phyloP scores from a whole-genome alignment of 2,113 vertebrate genomes.

The Chaenogobius annularis region DNA sequence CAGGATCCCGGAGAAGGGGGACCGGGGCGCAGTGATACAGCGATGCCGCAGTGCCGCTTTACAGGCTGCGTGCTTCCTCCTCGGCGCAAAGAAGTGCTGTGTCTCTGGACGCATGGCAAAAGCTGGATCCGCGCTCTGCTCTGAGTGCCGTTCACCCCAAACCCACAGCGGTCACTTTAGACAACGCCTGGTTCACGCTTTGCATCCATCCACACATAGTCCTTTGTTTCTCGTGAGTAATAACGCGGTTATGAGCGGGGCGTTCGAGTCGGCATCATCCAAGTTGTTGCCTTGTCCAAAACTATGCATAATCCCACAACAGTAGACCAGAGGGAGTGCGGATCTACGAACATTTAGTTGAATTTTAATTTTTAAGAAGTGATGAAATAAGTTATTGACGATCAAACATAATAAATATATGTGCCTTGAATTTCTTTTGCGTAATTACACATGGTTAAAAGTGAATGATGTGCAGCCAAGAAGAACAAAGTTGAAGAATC shows the following conservation, averaged over 20 bases:
- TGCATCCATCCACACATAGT: neutral
- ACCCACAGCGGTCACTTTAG: neutral
- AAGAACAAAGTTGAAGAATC: neutral
- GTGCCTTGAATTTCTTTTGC: no score
- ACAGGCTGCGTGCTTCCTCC: conserved; percentile 78
- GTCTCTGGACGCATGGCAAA: conserved; percentile 10
- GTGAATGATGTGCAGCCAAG: neutral
- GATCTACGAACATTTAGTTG: no score
- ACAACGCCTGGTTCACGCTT: neutral
- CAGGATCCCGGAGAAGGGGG: conserved; percentile 77
- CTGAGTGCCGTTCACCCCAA: neutral
- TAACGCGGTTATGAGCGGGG: neutral
- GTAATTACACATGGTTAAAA: no score
- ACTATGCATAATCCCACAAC: neutral
- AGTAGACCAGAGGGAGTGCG: neutral
- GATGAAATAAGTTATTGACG: neutral
- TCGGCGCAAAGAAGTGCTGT: conserved; percentile 77
- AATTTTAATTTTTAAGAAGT: neutral
- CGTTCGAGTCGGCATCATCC: neutral
- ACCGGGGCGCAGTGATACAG: conserved; percentile 79
- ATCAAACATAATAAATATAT: neutral
- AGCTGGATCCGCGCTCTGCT: neutral
- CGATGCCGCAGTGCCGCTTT: conserved; percentile 83
- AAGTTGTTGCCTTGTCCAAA: neutral
- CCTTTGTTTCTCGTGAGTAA: neutral